phyloP scores from a whole-genome alignment of 2,888 invertebrate species.

The Sinhomidia bicolor region DNA sequence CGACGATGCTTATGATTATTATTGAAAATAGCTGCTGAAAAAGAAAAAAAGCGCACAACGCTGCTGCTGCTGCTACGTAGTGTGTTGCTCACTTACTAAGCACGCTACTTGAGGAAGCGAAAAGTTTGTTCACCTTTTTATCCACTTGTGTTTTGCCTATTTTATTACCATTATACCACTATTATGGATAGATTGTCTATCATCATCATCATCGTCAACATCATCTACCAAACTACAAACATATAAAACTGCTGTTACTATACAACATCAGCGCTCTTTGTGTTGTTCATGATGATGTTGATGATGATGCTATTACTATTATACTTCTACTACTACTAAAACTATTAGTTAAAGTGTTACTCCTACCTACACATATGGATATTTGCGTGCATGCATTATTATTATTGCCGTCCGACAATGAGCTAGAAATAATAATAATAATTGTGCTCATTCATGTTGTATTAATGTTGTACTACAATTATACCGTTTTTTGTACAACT shows the following conservation, averaged over 20 bases:
- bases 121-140: slow-evolving; percentile 75
- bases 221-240: neutral
- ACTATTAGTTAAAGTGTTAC: neutral
- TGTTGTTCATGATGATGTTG: too few species aligned
- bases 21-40: slow-evolving; percentile 13
- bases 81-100: neutral
- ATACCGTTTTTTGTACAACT: neutral
- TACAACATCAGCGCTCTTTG: neutral
- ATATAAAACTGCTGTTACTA: neutral
- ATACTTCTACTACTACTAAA: too few species aligned
- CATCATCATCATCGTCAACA: slow-evolving; percentile 38
- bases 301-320: neutral
- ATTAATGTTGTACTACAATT: neutral
- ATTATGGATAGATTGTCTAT: slow-evolving; percentile 14
- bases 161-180: slow-evolving; percentile 7
- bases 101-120: slow-evolving; percentile 61
- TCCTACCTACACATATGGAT: neutral
- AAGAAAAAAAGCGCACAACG: slow-evolving; percentile 3
- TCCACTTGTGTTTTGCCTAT: slow-evolving; percentile 41
- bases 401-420: neutral
- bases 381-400: neutral
- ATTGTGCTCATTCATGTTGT: neutral
- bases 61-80: neutral
- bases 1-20: neutral
- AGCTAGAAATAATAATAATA: neutral